Percentiles rank a stretch among this genome's conserved stretches.
Conservation (phyloP, 2,113 vertebrate species). For the Dipodomys merriami region DNA sequence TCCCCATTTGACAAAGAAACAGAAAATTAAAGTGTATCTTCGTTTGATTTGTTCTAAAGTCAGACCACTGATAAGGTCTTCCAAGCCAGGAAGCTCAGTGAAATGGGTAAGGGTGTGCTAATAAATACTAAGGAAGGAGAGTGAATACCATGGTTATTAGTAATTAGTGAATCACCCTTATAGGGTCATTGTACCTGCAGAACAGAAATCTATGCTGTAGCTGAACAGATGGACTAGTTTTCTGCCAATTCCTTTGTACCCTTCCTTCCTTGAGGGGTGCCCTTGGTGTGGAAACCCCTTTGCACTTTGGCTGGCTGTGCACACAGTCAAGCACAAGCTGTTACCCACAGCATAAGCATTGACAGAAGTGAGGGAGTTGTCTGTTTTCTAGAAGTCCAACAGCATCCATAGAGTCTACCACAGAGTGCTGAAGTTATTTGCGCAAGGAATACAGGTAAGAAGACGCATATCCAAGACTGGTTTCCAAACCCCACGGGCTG, state of each 20-base stretch:
- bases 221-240: background rate
- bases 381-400: background rate
- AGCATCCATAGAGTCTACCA: background rate
- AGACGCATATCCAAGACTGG: background rate
- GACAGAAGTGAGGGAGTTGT: background rate
- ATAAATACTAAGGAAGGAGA: background rate
- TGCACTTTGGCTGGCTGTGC: background rate
- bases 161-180: background rate
- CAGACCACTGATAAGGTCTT: background rate
- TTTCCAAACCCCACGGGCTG: background rate
- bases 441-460: background rate
- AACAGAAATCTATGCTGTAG: background rate
- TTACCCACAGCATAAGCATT: background rate
- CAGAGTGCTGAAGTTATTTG: background rate
- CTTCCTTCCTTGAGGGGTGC: background rate
- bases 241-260: background rate
- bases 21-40: background rate
- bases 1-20: conserved; percentile 9
- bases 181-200: too few relatives aligned
- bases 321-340: background rate
- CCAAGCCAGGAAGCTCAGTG: background rate
- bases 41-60: background rate
- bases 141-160: background rate
- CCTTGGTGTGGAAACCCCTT: background rate
- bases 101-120: background rate